Evolutionary conservation across 2,888 invertebrate species (phyloP).

Genomic region (Plagodis pulveraria): DNA sequence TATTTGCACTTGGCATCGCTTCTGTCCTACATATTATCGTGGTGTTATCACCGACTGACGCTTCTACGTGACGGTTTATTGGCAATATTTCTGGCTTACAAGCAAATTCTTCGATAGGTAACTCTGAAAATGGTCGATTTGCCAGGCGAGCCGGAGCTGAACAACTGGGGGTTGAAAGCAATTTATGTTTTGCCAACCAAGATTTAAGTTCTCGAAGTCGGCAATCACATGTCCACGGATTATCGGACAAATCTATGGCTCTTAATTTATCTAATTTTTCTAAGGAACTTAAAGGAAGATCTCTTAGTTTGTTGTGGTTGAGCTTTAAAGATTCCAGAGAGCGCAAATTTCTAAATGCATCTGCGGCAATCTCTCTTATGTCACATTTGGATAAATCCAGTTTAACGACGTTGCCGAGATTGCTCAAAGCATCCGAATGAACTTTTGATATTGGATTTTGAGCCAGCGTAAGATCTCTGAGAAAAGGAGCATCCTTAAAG

Average conservation of each 20-base stretch:
- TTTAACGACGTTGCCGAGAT: slow-evolving; percentile 91
- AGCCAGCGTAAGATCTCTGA: slow-evolving; percentile 92
- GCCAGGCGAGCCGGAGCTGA: slow-evolving; percentile 89
- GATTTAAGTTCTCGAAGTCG: slow-evolving; percentile 91
- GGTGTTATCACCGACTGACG: slow-evolving; percentile 93
- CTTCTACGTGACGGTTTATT: slow-evolving; percentile 90
- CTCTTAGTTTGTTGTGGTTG: slow-evolving; percentile 91
- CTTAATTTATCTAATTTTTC: slow-evolving; percentile 90
- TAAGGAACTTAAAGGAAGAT: slow-evolving; percentile 89
- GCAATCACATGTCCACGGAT: slow-evolving; percentile 96
- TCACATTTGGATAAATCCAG: slow-evolving; percentile 94
- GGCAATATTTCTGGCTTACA: slow-evolving; percentile 93
- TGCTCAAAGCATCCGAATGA: slow-evolving; percentile 89
- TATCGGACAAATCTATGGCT: slow-evolving; percentile 93
- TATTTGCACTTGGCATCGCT: slow-evolving; percentile 91
- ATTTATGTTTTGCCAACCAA: slow-evolving; percentile 92
- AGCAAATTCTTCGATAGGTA: slow-evolving; percentile 93
- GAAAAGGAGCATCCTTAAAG: slow-evolving; percentile 91
- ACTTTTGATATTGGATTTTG: slow-evolving; percentile 93
- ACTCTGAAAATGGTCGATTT: slow-evolving; percentile 90
- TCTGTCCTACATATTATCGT: slow-evolving; percentile 93
- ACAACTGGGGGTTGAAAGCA: slow-evolving; percentile 92
- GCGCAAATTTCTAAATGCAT: slow-evolving; percentile 89
- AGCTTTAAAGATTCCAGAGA: slow-evolving; percentile 91
- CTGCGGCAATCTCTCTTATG: slow-evolving; percentile 90